Conservation (phyloP, 2,113 vertebrate species). For the Mormoops blainvillei region DNA sequence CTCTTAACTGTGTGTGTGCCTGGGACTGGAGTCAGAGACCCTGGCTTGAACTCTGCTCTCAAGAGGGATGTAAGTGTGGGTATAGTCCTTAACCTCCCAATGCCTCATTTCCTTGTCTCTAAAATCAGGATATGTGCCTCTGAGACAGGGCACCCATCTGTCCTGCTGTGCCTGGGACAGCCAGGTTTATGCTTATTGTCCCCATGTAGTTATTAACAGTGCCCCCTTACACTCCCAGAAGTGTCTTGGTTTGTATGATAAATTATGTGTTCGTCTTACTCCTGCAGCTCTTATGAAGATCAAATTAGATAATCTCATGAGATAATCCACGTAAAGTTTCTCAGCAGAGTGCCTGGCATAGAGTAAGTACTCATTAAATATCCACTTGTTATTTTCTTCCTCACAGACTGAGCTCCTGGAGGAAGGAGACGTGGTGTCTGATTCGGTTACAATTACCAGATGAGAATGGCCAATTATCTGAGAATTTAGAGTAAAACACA, state of each 20-base stretch:
- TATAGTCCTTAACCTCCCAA: not conserved
- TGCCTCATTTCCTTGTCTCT: not conserved
- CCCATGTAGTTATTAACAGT: not conserved
- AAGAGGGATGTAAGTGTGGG: not conserved
- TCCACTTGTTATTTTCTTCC: not conserved
- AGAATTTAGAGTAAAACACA: not conserved
- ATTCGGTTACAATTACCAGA: not conserved
- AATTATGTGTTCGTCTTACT: not conserved
- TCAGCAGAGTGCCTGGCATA: not conserved
- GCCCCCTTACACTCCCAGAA: not conserved
- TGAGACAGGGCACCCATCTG: not conserved
- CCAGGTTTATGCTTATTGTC: not conserved
- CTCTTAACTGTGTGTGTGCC: not conserved
- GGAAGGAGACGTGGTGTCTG: not conserved
- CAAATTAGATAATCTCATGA: not conserved
- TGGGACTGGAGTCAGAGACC: not conserved
- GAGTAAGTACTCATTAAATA: conserved; percentile 8
- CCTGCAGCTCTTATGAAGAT: not conserved
- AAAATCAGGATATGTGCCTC: not conserved
- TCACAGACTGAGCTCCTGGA: not conserved
- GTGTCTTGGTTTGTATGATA: not conserved
- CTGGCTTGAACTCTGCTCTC: not conserved
- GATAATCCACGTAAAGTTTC: not conserved
- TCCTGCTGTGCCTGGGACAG: not conserved
- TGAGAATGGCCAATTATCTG: not conserved